A percentile compares a stretch with the other conserved stretches of the same genome.
phyloP scores from a whole-genome alignment of 2,113 vertebrate genomes.

The Cettia cetti region DNA sequence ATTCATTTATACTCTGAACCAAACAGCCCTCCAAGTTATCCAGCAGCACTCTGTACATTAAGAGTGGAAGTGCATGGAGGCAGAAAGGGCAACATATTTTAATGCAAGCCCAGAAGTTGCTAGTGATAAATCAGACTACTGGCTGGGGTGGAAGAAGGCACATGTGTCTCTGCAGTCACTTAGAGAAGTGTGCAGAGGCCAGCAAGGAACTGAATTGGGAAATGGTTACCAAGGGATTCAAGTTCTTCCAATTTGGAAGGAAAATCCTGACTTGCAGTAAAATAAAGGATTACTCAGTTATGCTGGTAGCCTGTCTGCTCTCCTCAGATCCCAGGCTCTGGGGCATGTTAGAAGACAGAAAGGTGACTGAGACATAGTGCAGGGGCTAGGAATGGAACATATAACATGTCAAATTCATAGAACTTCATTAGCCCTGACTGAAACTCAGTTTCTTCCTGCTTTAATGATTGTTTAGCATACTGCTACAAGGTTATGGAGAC shows the following conservation, averaged over 20 bases:
- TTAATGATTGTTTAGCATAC: not conserved
- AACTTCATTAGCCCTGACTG: not conserved
- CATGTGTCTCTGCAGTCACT: not conserved
- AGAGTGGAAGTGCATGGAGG: accelerated
- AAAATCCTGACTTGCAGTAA: not conserved
- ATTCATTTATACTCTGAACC: not conserved
- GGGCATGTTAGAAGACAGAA: not conserved
- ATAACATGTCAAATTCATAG: not conserved
- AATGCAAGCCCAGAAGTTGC: not conserved
- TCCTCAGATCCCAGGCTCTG: not conserved
- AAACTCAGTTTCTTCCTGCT: not conserved
- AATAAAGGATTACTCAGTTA: not conserved
- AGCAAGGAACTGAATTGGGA: not conserved
- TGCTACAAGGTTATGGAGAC: not conserved
- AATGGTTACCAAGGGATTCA: not conserved
- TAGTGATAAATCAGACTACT: not conserved
- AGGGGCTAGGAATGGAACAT: not conserved
- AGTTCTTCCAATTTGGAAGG: not conserved
- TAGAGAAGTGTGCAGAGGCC: not conserved
- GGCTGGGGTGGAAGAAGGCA: not conserved
- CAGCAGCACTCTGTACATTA: not conserved
- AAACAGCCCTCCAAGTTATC: not conserved
- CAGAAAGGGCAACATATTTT: not conserved
- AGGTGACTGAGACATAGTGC: not conserved
- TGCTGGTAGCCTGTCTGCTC: not conserved